These are phyloP conservation scores for Nothobranchius furzeri DNA, from an alignment of 2,113 vertebrate species.

Conservation along the genomic window DNA sequence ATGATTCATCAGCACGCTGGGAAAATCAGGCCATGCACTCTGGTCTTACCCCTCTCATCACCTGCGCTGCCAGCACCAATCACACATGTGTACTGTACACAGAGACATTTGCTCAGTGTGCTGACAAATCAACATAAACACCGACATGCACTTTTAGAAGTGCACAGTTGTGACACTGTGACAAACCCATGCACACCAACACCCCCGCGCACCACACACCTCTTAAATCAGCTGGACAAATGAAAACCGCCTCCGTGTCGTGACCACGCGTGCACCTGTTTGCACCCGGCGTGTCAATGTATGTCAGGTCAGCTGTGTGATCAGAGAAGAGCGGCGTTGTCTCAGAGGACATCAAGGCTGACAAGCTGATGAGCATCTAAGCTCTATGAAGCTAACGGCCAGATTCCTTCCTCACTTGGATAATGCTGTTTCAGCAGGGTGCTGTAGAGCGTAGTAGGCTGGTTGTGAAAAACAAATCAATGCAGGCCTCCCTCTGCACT, in stretches of 20 bases:
- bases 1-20: conserved; percentile 67
- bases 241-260: neutral
- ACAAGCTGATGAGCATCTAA: conserved; percentile 38
- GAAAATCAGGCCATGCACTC: conserved; percentile 63
- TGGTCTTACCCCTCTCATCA: conserved; percentile 53
- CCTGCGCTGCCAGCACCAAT: conserved; percentile 56
- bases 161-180: conserved; percentile 21
- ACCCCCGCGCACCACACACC: neutral
- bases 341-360: conserved; percentile 31
- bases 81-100: conserved; percentile 49
- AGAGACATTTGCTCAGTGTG: conserved; percentile 48
- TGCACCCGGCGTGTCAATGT: conserved; percentile 3
- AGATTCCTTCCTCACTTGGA: conserved; percentile 17
- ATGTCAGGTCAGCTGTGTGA: conserved; percentile 18
- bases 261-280: conserved; percentile 31
- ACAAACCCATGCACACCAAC: conserved; percentile 9
- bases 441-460: conserved; percentile 57
- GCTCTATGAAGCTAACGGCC: conserved; percentile 36
- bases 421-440: conserved; percentile 52
- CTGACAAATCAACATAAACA: conserved; percentile 37
- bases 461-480: conserved; percentile 72
- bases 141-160: conserved; percentile 4
- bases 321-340: conserved; percentile 32
- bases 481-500: conserved; percentile 50
- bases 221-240: conserved; percentile 7